These are phyloP conservation scores for Sebastes umbrosus DNA, from an alignment of 2,797 vertebrate species.

Conservation along the genomic window DNA sequence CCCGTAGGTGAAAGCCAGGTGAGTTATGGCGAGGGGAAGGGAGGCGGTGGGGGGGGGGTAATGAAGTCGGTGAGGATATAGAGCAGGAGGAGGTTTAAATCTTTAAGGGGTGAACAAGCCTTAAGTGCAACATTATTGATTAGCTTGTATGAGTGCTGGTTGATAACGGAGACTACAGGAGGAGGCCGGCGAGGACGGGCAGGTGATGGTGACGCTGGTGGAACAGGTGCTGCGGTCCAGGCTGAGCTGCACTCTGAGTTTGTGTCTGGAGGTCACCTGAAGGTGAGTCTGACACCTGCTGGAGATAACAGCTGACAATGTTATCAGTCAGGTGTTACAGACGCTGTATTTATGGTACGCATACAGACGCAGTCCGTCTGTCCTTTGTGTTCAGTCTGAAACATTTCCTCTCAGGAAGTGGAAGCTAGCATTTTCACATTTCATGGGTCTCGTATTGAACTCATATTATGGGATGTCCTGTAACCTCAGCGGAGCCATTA, in stretches of 20 bases:
- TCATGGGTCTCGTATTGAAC: not conserved
- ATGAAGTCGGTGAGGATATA: constrained; percentile 56
- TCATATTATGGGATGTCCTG: not conserved
- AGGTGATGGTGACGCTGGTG: constrained; percentile 10
- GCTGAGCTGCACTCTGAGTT: constrained; percentile 43
- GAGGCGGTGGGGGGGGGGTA: constrained; percentile 48
- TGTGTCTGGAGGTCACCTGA: constrained; percentile 50
- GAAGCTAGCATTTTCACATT: not conserved
- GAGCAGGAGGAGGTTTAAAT: constrained; percentile 63
- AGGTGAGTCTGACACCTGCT: constrained; percentile 55
- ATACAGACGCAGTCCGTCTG: not conserved
- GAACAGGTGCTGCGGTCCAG: constrained; percentile 37
- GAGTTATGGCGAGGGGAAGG: constrained; percentile 61
- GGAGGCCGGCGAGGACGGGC: constrained; percentile 25
- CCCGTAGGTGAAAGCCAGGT: constrained; percentile 67
- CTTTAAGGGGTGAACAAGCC: constrained; percentile 55
- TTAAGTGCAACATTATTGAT: constrained; percentile 75
- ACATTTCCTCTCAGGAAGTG: not conserved
- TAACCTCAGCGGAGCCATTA: not conserved
- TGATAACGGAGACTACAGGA: constrained; percentile 61
- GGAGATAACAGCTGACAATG: constrained; percentile 29
- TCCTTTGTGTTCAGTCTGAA: not conserved
- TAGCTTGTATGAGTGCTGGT: constrained; percentile 61
- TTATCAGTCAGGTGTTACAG: constrained; percentile 6
- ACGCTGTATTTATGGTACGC: not conserved